A percentile compares a stretch with the other conserved stretches of the same genome.
These are phyloP conservation scores for Malthinus seriepunctatus DNA, from an alignment of 2,888 invertebrate genomes.

Conservation along the genomic window DNA sequence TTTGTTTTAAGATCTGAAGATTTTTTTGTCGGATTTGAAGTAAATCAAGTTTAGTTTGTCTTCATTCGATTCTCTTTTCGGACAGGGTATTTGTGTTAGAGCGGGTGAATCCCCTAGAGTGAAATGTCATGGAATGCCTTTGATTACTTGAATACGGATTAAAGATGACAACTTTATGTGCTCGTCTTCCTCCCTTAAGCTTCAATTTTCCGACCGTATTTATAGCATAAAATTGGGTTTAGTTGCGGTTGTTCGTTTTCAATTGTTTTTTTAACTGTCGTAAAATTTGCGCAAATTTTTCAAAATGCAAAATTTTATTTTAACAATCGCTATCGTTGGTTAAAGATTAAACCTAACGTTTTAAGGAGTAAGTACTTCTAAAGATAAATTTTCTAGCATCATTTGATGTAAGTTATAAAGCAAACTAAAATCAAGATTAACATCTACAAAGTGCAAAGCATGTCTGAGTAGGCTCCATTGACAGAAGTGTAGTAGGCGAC, in stretches of 20 bases:
- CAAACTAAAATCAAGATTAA: slow-evolving; percentile 33
- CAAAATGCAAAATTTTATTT: neutral
- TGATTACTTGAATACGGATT: slow-evolving; percentile 40
- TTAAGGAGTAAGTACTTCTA: slow-evolving; percentile 30
- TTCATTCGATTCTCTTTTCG: slow-evolving; percentile 33
- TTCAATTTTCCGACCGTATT: slow-evolving; percentile 26
- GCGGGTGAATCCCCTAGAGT: slow-evolving; percentile 38
- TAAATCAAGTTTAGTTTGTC: slow-evolving; percentile 36
- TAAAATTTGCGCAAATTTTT: neutral
- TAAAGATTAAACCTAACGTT: slow-evolving; percentile 23
- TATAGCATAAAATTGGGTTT: slow-evolving; percentile 25
- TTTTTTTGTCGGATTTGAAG: slow-evolving; percentile 34
- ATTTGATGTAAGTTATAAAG: slow-evolving; percentile 39
- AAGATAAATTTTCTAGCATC: slow-evolving; percentile 41
- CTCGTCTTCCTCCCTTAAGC: slow-evolving; percentile 27
- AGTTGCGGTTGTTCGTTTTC: slow-evolving; percentile 13
- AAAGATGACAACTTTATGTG: slow-evolving; percentile 42
- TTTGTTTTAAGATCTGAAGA: slow-evolving; percentile 13
- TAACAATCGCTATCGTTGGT: neutral
- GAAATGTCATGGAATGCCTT: slow-evolving; percentile 40
- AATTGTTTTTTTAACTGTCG: slow-evolving; percentile 12
- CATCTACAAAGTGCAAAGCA: slow-evolving; percentile 35
- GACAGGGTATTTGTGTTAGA: slow-evolving; percentile 34
- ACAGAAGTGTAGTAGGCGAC: slow-evolving; percentile 28
- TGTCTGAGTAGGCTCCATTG: slow-evolving; percentile 29